Evolutionary conservation across 2,113 vertebrate species (phyloP).

Genomic region (Hyaena hyaena): DNA sequence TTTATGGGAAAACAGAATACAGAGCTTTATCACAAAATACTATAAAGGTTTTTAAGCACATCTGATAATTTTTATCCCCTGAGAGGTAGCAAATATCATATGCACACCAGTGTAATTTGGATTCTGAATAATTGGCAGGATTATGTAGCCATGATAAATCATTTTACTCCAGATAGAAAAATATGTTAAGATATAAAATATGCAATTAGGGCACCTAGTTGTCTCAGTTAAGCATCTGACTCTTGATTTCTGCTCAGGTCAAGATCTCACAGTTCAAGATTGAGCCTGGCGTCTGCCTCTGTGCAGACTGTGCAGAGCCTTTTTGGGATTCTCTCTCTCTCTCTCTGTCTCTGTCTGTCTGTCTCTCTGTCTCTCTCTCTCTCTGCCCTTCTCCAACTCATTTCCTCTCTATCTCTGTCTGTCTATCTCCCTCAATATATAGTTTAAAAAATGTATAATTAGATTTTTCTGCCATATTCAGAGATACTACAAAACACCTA

Average conservation of each 20-base stretch:
- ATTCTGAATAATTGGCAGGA: neutral
- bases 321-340: too few relatives aligned
- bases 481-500: neutral
- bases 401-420: too few relatives aligned
- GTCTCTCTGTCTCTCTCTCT: too few relatives aligned
- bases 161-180: slow-evolving; percentile 21
- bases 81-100: neutral
- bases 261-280: too few relatives aligned
- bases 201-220: neutral
- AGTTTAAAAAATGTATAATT: neutral
- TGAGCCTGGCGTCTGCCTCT: too few relatives aligned
- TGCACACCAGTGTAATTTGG: neutral
- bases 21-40: neutral
- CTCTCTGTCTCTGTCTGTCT: too few relatives aligned
- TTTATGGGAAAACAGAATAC: neutral
- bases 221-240: too few relatives aligned
- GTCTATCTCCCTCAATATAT: too few relatives aligned
- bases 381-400: too few relatives aligned
- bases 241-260: too few relatives aligned
- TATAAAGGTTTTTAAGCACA: neutral
- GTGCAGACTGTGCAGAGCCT: too few relatives aligned
- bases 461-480: neutral
- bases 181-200: neutral
- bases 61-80: neutral
- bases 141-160: neutral